Evolutionary conservation across 1,140 invertebrate species (phyloP).

Genomic region (Antheraea mylitta): DNA sequence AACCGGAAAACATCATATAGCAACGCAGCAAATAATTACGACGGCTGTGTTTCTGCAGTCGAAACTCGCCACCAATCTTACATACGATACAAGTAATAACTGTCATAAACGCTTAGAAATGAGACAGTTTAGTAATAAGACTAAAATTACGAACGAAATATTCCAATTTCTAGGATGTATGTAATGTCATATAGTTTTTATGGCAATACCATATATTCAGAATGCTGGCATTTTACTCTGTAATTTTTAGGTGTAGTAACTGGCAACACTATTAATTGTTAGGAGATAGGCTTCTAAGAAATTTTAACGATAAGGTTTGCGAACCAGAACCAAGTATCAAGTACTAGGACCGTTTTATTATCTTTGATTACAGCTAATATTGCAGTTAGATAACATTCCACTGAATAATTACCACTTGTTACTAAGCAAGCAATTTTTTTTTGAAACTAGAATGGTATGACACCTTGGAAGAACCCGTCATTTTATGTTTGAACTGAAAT

Average conservation of each 20-base stretch:
- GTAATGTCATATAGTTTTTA: neutral
- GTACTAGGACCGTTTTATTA: constrained; percentile 13
- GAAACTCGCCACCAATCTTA: too few species aligned
- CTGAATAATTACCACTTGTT: neutral
- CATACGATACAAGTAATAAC: too few species aligned
- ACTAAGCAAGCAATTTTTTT: neutral
- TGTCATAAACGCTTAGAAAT: too few species aligned
- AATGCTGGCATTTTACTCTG: neutral
- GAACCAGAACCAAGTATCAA: constrained; percentile 16
- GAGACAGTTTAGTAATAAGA: too few species aligned
- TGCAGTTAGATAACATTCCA: neutral
- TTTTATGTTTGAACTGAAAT: neutral
- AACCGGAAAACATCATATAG: too few species aligned
- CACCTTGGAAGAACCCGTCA: neutral
- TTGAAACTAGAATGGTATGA: neutral
- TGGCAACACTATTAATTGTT: constrained; percentile 1
- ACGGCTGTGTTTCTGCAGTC: too few species aligned
- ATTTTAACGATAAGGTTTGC: constrained; percentile 15
- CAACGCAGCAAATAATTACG: too few species aligned
- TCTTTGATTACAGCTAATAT: constrained; percentile 7
- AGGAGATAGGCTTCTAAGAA: constrained; percentile 16
- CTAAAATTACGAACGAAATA: neutral
- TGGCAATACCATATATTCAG: neutral
- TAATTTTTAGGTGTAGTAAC: neutral
- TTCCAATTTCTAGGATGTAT: neutral